These are phyloP conservation scores for Sebastes flavidus DNA, from an alignment of 2,797 vertebrate genomes.

Conservation along the genomic window DNA sequence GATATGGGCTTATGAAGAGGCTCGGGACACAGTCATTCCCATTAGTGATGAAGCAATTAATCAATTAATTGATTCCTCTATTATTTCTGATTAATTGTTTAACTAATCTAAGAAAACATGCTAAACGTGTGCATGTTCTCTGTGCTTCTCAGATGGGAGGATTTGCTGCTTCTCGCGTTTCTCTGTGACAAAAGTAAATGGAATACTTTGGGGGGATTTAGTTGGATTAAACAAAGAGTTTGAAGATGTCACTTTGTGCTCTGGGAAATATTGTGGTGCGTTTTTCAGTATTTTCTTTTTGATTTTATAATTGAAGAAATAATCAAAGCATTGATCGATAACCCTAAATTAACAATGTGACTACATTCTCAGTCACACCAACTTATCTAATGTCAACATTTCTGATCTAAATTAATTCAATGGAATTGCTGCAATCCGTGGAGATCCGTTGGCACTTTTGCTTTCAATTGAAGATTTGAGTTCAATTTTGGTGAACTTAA, in stretches of 20 bases:
- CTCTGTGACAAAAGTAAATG: not conserved
- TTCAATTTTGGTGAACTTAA: too few species aligned
- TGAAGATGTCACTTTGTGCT: not conserved
- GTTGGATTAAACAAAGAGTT: not conserved
- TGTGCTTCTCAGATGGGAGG: not conserved
- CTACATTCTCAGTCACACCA: not conserved
- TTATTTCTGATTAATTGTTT: not conserved
- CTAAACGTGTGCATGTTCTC: not conserved
- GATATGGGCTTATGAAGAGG: not conserved
- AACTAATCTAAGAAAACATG: not conserved
- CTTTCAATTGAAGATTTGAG: too few species aligned
- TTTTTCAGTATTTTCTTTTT: not conserved
- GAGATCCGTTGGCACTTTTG: too few species aligned
- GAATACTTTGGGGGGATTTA: not conserved
- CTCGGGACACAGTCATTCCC: not conserved
- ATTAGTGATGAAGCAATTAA: not conserved
- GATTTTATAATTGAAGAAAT: not conserved
- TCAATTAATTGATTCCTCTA: not conserved
- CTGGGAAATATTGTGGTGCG: not conserved
- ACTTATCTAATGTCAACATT: too few species aligned
- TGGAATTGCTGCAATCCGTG: too few species aligned
- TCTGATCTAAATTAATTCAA: too few species aligned
- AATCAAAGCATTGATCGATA: not conserved
- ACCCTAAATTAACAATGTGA: too few species aligned
- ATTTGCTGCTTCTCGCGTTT: not conserved